These are phyloP conservation scores for Helogale parvula DNA, from an alignment of 2,113 vertebrate species.

Conservation along the genomic window DNA sequence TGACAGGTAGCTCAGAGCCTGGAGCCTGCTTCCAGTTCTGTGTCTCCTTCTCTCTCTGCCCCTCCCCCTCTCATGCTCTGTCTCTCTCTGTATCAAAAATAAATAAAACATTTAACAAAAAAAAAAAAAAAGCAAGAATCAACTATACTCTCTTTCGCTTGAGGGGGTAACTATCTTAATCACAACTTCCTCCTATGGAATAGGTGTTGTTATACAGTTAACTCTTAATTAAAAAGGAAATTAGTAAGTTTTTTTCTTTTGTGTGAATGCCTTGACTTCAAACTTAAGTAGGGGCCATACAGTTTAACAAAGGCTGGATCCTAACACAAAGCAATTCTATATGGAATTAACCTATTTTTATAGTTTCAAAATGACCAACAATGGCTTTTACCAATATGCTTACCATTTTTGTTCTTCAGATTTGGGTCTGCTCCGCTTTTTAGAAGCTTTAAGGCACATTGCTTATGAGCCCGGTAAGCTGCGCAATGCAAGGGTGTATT, in stretches of 20 bases:
- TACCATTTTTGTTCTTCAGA: constrained; percentile 92
- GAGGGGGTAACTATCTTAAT: background rate
- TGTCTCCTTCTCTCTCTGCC: too few species aligned
- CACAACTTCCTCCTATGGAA: background rate
- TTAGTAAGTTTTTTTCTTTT: background rate
- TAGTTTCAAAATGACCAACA: background rate
- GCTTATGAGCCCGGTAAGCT: constrained; percentile 93
- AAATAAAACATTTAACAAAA: too few species aligned
- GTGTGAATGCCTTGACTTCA: constrained; percentile 1
- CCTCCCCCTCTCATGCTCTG: too few species aligned
- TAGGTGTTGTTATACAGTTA: background rate
- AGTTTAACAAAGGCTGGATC: constrained; percentile 15
- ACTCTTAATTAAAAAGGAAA: background rate
- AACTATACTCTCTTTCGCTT: background rate
- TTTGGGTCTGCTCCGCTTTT: constrained; percentile 89
- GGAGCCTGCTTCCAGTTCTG: too few species aligned
- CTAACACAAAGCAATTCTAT: background rate
- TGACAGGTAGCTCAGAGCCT: too few species aligned
- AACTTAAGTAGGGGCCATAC: background rate
- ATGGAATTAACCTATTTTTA: background rate
- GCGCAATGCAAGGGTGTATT: constrained; percentile 95
- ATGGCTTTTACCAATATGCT: constrained; percentile 35
- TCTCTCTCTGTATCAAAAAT: too few species aligned
- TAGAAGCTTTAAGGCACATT: constrained; percentile 92
- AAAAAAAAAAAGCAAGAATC: background rate